Percentiles rank a stretch among this genome's conserved stretches.
phyloP scores from a whole-genome alignment of 2,888 invertebrate species.

The Lepidochrysops patricia region DNA sequence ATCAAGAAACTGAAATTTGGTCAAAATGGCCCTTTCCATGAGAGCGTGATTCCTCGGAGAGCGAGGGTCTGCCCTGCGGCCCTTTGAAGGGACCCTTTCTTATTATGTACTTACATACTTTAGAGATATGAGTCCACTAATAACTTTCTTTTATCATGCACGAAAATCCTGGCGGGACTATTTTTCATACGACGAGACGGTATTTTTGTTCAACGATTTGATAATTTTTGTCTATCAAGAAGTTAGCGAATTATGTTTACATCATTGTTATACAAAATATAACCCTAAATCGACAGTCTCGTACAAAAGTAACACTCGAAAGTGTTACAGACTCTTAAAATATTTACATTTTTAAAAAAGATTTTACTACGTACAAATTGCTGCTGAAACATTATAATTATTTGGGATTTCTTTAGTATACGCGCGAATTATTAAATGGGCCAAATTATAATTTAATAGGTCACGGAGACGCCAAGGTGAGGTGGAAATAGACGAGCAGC shows the following conservation, averaged over 20 bases:
- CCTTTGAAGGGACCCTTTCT: not conserved
- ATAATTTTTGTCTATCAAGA: no score
- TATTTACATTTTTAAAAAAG: no score
- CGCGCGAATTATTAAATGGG: not conserved
- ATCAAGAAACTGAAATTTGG: not conserved
- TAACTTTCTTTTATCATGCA: not conserved
- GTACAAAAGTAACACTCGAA: no score
- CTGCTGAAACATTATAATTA: not conserved
- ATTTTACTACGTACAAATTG: no score
- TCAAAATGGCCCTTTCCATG: not conserved
- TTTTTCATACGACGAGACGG: not conserved
- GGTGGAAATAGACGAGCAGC: slow-evolving; percentile 1
- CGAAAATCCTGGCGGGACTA: not conserved
- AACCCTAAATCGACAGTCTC: no score
- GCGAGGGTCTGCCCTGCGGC: slow-evolving; percentile 5
- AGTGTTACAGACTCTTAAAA: no score
- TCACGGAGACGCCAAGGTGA: slow-evolving; percentile 6
- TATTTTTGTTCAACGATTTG: no score
- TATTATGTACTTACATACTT: not conserved
- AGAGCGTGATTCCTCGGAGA: slow-evolving; percentile 7
- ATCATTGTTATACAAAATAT: no score
- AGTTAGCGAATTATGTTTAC: no score
- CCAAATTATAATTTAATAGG: not conserved
- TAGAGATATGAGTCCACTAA: not conserved
- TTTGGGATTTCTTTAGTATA: not conserved